These are phyloP conservation scores for Andrena cerasifolii DNA, from an alignment of 1,140 invertebrate genomes.

Conservation along the genomic window DNA sequence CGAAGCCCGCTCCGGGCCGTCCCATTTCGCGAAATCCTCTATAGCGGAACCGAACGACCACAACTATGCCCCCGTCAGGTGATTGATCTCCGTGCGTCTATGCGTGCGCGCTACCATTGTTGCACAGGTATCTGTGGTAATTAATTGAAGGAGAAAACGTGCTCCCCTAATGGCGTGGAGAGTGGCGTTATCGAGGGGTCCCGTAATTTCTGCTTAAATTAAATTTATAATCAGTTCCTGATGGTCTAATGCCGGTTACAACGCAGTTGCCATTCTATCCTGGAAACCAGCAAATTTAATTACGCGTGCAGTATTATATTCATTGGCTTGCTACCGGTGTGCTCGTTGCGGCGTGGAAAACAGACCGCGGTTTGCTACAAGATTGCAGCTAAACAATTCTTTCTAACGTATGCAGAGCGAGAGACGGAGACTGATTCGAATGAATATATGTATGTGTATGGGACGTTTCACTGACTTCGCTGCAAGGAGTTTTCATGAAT, in stretches of 20 bases:
- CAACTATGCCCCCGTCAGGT: slow-evolving; percentile 58
- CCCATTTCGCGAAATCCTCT: slow-evolving; percentile 59
- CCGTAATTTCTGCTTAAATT: slow-evolving; percentile 6
- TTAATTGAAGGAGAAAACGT: slow-evolving; percentile 65
- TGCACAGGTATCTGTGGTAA: slow-evolving; percentile 48
- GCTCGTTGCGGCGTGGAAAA: too few relatives aligned
- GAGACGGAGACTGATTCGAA: too few relatives aligned
- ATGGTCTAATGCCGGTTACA: background rate
- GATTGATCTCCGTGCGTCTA: slow-evolving; percentile 58
- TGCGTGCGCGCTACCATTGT: slow-evolving; percentile 36
- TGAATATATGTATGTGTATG: too few relatives aligned
- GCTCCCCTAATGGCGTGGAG: slow-evolving; percentile 54
- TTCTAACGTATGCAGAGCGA: too few relatives aligned
- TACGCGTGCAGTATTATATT: too few relatives aligned
- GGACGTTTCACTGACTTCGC: too few relatives aligned
- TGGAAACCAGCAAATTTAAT: too few relatives aligned
- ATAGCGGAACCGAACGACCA: slow-evolving; percentile 60
- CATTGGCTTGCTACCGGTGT: background rate
- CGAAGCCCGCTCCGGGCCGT: background rate
- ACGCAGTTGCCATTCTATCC: too few relatives aligned
- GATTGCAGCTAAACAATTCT: too few relatives aligned
- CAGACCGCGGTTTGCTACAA: too few relatives aligned
- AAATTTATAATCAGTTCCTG: slow-evolving; percentile 39
- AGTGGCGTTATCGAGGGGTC: slow-evolving; percentile 36
- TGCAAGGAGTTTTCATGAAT: too few relatives aligned